These are phyloP conservation scores for Trichonephila clavipes DNA, from an alignment of 1,140 invertebrate species.

Conservation along the genomic window DNA sequence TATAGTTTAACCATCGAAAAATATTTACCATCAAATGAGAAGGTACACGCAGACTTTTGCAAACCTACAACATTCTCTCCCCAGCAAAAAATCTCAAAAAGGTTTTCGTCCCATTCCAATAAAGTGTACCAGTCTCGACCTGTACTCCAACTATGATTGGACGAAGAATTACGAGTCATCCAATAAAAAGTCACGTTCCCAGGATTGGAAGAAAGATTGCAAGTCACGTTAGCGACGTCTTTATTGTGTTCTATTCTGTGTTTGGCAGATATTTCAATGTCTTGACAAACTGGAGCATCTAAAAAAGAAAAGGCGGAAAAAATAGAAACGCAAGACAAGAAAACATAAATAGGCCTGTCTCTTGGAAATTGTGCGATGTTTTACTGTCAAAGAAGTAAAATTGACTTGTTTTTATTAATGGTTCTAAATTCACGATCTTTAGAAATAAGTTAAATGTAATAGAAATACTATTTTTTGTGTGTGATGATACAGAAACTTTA, in stretches of 20 bases:
- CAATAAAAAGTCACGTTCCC: constrained; percentile 60
- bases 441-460: too few species aligned
- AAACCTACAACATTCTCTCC: constrained; percentile 78
- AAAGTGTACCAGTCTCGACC: not conserved
- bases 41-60: constrained; percentile 80
- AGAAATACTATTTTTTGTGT: too few species aligned
- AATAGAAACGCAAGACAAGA: not conserved
- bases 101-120: not conserved
- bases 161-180: constrained; percentile 60
- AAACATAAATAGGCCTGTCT: constrained; percentile 19
- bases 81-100: constrained; percentile 74
- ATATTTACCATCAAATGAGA: not conserved
- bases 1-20: too few species aligned
- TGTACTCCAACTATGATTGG: constrained; percentile 59
- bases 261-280: constrained; percentile 53
- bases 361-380: not conserved
- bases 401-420: too few species aligned
- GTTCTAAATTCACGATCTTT: too few species aligned
- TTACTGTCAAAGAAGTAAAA: too few species aligned
- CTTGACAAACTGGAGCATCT: constrained; percentile 56
- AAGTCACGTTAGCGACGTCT: constrained; percentile 55
- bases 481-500: too few species aligned
- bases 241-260: not conserved
- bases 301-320: not conserved
- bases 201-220: constrained; percentile 46